Conservation (phyloP, 2,113 vertebrate genomes). For the Sterrhoptilus dennistouni region DNA sequence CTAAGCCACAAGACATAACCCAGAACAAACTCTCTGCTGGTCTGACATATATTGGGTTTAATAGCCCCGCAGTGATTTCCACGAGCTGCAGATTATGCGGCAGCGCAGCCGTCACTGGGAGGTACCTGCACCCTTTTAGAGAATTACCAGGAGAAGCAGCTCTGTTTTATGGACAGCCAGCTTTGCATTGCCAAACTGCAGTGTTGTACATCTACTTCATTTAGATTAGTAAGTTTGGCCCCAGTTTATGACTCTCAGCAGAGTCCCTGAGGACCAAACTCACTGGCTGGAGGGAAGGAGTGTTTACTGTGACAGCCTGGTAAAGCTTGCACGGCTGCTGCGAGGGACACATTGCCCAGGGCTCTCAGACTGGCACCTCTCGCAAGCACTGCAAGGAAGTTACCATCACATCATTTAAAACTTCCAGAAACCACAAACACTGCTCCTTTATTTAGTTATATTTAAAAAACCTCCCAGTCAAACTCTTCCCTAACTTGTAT, state of each 20-base stretch:
- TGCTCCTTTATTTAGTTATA: not conserved
- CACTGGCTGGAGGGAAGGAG: not conserved
- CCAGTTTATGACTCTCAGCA: not conserved
- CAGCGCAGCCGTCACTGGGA: rapidly evolving
- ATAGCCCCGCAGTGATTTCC: rapidly evolving
- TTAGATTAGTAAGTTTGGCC: not conserved
- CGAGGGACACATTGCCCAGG: rapidly evolving
- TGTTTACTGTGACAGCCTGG: not conserved
- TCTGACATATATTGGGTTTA: not conserved
- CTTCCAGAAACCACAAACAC: not conserved
- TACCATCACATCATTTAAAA: not conserved
- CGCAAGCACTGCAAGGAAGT: not conserved
- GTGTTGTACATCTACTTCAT: not conserved
- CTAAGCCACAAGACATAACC: not conserved
- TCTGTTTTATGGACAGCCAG: not conserved
- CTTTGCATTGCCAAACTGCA: not conserved
- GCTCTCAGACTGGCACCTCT: not conserved
- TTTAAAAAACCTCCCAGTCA: not conserved
- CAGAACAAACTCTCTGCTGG: not conserved
- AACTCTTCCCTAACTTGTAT: not conserved
- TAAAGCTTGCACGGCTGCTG: not conserved
- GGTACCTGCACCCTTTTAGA: not conserved
- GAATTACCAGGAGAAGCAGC: not conserved
- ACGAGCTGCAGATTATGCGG: rapidly evolving
- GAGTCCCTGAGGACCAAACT: not conserved